Base-by-base conservation (phyloP, 2,797 vertebrate species). In the Acanthis flammea region DNA sequence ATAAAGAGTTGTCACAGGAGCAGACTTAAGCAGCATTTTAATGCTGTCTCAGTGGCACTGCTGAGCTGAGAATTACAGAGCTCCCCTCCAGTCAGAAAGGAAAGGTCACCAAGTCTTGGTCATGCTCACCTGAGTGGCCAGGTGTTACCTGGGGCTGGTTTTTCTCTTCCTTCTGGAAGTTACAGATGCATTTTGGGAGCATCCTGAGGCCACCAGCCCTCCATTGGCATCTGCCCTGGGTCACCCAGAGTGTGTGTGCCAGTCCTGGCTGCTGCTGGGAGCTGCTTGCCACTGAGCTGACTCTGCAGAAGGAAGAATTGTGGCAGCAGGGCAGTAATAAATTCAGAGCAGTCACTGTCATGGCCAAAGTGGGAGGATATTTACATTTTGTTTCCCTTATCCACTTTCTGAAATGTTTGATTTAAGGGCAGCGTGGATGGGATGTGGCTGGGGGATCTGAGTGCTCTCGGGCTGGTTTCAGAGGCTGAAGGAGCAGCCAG, bases 1-100 rank as follows among this genome's bases (percentile, higher is more conserved):
- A 45, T 63, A 88, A 88, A 42, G 58, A 66, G 54, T 90, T 90
- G 88, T 86, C 91, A 61, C 47, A 62, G 87, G 50, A 33, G 48
- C 10, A 33, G 54, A 25, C 47, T 82, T 71, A 44, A 72, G 47
- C 61, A 57, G 77, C 58, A 88, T 92, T 92, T 94, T 85, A 66
- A 74, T 77, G 19, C 4, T 31, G 50, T 19, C 35, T 50, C 48
- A 25, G 33, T 63, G 47, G 35, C 62, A 19, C 28, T 3, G 1
- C 51, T 70, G 50, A 9, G 9, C 28, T 17, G 42, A 35, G 63
- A 51, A 30, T 48, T n/a, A 6, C 24, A 48, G 11, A 66, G 23
- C 4, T 78, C 12, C 33, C 18, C 63, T 82, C 18, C 61, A 48
- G 63, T 28, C 30, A 4, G 44, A 71, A 37, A 31, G 42, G 5